Conservation (phyloP, 1,140 invertebrate genomes). For the Brachionus rotundiformis region DNA sequence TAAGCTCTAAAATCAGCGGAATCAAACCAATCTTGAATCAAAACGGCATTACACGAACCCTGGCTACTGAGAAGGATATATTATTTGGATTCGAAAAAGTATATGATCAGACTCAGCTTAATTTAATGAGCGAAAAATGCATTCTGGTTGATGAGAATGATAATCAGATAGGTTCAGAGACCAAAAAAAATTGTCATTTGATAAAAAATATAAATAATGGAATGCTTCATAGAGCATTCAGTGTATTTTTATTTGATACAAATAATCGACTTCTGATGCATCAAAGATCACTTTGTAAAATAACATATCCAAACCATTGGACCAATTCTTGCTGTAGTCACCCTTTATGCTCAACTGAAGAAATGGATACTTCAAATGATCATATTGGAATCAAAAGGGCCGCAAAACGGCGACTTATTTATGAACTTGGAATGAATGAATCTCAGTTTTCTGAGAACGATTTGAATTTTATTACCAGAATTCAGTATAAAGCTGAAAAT, state of each 20-base stretch:
- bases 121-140: conserved; percentile 26
- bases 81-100: conserved; percentile 5
- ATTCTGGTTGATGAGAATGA: conserved; percentile 52
- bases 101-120: conserved; percentile 48
- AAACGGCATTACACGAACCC: background rate
- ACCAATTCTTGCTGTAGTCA: conserved; percentile 54
- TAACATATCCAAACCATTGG: conserved; percentile 53
- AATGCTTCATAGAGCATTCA: conserved; percentile 53
- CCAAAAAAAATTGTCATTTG: conserved; percentile 52
- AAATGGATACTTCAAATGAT: conserved; percentile 45
- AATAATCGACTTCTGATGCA: conserved; percentile 35
- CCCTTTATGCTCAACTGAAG: conserved; percentile 32
- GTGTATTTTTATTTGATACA: conserved; percentile 52
- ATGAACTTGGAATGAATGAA: conserved; percentile 52
- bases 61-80: conserved; percentile 4
- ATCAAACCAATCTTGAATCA: background rate
- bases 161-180: conserved; percentile 24
- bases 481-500: conserved; percentile 53
- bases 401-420: conserved; percentile 45
- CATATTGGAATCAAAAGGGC: conserved; percentile 51
- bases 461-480: conserved; percentile 50
- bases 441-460: conserved; percentile 1
- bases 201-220: conserved; percentile 32
- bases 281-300: conserved; percentile 51
- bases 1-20: conserved; percentile 1